These are phyloP conservation scores for Callochromis pleurospilus DNA, from an alignment of 2,113 vertebrate species.

Conservation along the genomic window DNA sequence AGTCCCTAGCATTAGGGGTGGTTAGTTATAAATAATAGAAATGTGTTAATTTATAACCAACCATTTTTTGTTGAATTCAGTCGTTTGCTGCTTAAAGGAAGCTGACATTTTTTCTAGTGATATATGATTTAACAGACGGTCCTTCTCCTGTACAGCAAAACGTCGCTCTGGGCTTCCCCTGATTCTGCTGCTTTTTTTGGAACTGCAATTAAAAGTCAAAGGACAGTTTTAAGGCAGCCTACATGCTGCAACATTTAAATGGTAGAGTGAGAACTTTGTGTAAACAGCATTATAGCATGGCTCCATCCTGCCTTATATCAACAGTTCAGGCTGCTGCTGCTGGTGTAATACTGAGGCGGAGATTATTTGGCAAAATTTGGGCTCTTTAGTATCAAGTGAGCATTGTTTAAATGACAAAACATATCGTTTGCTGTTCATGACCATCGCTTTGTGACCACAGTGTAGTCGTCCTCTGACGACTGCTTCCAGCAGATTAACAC, in stretches of 20 bases:
- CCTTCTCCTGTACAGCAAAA: background rate
- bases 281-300: background rate
- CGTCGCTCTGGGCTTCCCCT: background rate
- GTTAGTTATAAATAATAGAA: background rate
- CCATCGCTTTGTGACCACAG: background rate
- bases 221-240: background rate
- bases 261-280: background rate
- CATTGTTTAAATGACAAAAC: background rate
- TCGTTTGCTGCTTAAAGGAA: rapidly evolving
- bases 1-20: background rate
- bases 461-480: background rate
- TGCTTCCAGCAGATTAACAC: background rate
- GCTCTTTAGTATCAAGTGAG: background rate
- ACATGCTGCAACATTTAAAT: background rate
- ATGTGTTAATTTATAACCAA: background rate
- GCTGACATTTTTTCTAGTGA: background rate
- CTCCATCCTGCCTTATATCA: background rate
- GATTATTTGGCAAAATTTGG: background rate
- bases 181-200: background rate
- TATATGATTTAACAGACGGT: background rate
- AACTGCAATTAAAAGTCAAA: background rate
- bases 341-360: rapidly evolving
- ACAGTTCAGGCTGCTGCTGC: background rate
- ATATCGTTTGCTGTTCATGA: rapidly evolving
- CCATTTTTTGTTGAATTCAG: background rate